These are phyloP conservation scores for Tamias sibiricus DNA, from an alignment of 2,113 vertebrate species.

Conservation along the genomic window DNA sequence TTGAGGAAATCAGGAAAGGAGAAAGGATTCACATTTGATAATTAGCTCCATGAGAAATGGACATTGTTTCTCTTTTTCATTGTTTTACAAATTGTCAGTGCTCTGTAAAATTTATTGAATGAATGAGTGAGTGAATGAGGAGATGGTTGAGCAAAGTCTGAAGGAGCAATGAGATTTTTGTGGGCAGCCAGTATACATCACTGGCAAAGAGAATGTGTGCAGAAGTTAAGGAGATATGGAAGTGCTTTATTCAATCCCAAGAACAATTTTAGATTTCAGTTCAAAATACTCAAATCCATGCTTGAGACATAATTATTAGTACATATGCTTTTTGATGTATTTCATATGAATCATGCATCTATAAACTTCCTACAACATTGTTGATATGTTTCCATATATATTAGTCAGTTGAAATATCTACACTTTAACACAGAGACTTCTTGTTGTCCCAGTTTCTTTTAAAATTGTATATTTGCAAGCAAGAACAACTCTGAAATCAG, in stretches of 20 bases:
- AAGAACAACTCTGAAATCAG: conserved; percentile 43
- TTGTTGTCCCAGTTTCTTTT: not conserved
- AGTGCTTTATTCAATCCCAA: not conserved
- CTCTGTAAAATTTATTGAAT: not conserved
- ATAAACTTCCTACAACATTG: conserved; percentile 9
- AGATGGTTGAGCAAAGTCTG: not conserved
- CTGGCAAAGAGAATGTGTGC: not conserved
- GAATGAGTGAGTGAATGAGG: not conserved
- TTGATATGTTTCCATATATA: not conserved
- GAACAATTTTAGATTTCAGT: not conserved
- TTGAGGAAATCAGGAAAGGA: not conserved
- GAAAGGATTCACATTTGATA: not conserved
- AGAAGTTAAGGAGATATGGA: not conserved
- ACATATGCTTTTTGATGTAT: not conserved
- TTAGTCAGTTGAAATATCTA: not conserved
- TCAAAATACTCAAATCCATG: not conserved
- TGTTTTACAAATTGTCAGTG: not conserved
- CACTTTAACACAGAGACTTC: conserved; percentile 14
- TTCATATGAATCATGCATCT: not conserved
- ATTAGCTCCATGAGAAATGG: not conserved
- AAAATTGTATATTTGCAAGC: conserved; percentile 8
- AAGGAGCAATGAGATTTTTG: not conserved
- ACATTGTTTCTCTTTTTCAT: not conserved
- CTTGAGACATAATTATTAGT: not conserved
- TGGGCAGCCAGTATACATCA: not conserved